Evolutionary conservation across 2,888 invertebrate genomes (phyloP), one percentile per base, ranked within the genome.

Genomic region (Lissocephala sabroskyi): DNA sequence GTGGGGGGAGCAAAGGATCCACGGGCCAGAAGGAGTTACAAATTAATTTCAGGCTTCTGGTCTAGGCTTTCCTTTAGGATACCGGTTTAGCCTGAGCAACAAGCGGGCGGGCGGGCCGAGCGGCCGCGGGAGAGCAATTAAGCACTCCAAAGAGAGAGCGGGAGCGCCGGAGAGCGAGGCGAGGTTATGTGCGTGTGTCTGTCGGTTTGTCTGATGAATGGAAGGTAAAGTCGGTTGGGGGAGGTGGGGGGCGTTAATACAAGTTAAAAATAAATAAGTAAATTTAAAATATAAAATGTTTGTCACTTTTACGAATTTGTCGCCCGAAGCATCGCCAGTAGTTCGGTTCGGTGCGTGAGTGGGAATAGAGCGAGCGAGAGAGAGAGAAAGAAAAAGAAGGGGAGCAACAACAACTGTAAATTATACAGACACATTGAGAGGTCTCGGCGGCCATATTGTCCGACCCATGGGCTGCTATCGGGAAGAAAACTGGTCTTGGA

Each of bases 311-410:
- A n/a, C n/a, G n/a, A n/a, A n/a, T n/a, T n/a, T n/a, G n/a, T n/a
- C n/a, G n/a, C n/a, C n/a, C n/a, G n/a, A 36, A 55, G 41, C 59
- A 23, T 23, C 23, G 29, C 36, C 50, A 36, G n/a, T n/a, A 49
- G 41, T 41, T 44, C 19, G 41, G 29, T 43, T 42, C 35, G 29
- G 7, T 16, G 29, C 36, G 52, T 47, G 48, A 50, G 59, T 49
- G 45, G 52, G 40, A 49, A 42, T 55, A 62, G 39, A 36, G 61
- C 64, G 46, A 55, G 65, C 68, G 14, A 68, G 65, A 75, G 57
- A 66, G 57, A 60, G 73, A 66, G 65, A 63, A 66, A 51, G 67
- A 62, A 41, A n/a, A n/a, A n/a, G n/a, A 59, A 35, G 10, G 45
- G 51, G 51, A 43, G 51, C 56, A 71, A 56, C 64, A 64, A 57